These are phyloP conservation scores for Choristoneura fumiferana DNA, from an alignment of 1,140 invertebrate species.

Conservation along the genomic window DNA sequence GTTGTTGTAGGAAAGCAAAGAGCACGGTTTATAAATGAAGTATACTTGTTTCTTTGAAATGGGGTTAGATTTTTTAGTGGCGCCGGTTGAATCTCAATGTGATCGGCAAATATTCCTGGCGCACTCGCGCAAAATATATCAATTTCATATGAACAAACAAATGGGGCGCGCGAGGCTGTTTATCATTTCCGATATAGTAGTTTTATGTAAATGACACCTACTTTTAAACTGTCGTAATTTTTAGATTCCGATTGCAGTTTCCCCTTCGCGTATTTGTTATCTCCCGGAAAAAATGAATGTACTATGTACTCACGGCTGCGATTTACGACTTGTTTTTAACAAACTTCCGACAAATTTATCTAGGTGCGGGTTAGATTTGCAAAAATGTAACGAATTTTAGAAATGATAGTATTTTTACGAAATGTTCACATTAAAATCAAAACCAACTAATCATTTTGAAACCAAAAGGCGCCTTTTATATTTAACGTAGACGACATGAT, in stretches of 20 bases:
- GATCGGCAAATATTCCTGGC: neutral
- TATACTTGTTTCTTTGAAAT: no score
- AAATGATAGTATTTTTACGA: no score
- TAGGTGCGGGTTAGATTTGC: no score
- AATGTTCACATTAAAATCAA: no score
- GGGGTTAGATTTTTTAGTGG: no score
- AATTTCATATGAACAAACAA: slow-evolving; percentile 54
- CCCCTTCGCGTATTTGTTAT: slow-evolving; percentile 71
- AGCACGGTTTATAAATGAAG: no score
- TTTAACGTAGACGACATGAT: no score
- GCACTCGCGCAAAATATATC: neutral
- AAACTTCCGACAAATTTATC: slow-evolving; percentile 24
- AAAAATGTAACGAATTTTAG: no score
- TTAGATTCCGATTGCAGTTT: slow-evolving; percentile 72
- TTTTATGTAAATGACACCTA: slow-evolving; percentile 76
- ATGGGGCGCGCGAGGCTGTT: slow-evolving; percentile 49
- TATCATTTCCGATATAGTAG: slow-evolving; percentile 72
- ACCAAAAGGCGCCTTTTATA: no score
- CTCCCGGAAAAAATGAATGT: slow-evolving; percentile 63
- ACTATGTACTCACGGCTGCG: slow-evolving; percentile 59
- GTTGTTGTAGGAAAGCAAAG: no score
- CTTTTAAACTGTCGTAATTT: slow-evolving; percentile 78
- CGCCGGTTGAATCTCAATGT: no score
- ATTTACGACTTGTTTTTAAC: slow-evolving; percentile 57
- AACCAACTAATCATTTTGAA: no score